Percentiles rank a stretch among this genome's conserved stretches.
These are phyloP conservation scores for Yoshiicerus persimilis DNA, from an alignment of 1,140 invertebrate species.

Conservation along the genomic window DNA sequence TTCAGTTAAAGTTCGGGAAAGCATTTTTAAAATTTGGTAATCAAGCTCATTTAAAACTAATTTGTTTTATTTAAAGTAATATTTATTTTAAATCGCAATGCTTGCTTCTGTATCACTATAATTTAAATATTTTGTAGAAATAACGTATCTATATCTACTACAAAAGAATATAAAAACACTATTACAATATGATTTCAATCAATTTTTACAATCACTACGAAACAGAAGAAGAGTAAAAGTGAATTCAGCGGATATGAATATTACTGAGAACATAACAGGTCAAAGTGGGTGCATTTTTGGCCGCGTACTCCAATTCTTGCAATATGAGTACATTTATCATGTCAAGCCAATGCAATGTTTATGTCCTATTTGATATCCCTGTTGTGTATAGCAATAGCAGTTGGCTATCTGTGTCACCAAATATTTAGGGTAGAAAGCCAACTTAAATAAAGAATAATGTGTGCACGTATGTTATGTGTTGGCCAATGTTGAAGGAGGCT, in stretches of 20 bases:
- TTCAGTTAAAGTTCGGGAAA: too few relatives aligned
- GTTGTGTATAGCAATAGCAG: too few relatives aligned
- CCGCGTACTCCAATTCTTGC: not conserved
- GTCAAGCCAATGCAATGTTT: not conserved
- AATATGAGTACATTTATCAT: not conserved
- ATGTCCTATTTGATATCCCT: not conserved
- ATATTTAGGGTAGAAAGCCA: not conserved
- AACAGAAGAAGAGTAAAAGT: not conserved
- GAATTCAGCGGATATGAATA: not conserved
- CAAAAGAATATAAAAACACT: too few relatives aligned
- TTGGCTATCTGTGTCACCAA: not conserved
- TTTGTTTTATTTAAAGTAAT: too few relatives aligned
- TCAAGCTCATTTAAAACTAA: too few relatives aligned
- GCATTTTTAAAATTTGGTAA: too few relatives aligned
- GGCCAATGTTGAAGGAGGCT: not conserved
- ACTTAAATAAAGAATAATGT: not conserved
- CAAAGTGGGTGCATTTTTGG: not conserved
- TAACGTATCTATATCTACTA: too few relatives aligned
- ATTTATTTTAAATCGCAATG: too few relatives aligned
- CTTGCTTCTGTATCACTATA: too few relatives aligned
- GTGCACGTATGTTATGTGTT: not conserved
- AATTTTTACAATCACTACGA: not conserved
- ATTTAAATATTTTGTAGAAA: too few relatives aligned
- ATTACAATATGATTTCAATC: not conserved
- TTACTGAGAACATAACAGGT: not conserved